These are phyloP conservation scores for Poeciliopsis prolifica DNA, from an alignment of 2,113 vertebrate species.

Conservation along the genomic window DNA sequence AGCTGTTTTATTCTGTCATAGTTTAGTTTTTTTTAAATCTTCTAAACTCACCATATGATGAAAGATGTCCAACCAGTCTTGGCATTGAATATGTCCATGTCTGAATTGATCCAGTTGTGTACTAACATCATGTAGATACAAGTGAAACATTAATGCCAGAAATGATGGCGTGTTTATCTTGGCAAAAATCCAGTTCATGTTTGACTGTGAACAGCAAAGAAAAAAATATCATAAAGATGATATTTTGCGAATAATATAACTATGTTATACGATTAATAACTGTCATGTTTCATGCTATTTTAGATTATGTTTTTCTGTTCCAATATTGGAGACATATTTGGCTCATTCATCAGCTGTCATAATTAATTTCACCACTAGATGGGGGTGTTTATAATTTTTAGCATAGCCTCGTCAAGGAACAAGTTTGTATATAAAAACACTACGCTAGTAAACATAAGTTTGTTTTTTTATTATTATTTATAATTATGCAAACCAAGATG, in stretches of 20 bases:
- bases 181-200: constrained; percentile 50
- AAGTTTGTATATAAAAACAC: neutral
- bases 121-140: constrained; percentile 32
- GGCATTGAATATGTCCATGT: constrained; percentile 9
- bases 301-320: neutral
- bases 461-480: no score
- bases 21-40: neutral
- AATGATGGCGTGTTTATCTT: constrained; percentile 68
- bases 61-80: constrained; percentile 37
- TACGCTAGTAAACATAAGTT: no score
- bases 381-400: neutral
- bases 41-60: constrained; percentile 51
- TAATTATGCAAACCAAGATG: no score
- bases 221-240: neutral
- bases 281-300: fast-evolving
- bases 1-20: neutral
- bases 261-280: neutral
- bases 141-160: constrained; percentile 65
- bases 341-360: neutral
- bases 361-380: neutral
- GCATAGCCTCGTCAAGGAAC: neutral
- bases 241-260: neutral
- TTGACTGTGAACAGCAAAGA: constrained; percentile 15
- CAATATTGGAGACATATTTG: neutral
- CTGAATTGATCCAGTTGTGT: constrained; percentile 1